phyloP scores from a whole-genome alignment of 2,797 vertebrate genomes.

The Helarctos malayanus region DNA sequence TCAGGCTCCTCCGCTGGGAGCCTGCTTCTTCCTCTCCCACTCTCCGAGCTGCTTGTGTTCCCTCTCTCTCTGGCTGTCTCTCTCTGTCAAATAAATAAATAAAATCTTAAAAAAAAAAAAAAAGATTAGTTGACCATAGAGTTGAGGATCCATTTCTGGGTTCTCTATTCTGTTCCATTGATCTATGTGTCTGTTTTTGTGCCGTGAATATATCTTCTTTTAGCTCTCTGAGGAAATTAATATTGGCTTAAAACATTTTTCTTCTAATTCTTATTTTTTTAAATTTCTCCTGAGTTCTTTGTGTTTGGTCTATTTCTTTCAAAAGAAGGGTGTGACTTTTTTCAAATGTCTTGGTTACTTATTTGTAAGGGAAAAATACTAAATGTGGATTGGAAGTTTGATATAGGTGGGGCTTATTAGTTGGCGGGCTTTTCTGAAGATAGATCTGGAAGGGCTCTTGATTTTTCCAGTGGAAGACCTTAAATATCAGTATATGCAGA shows the following conservation, averaged over 20 bases:
- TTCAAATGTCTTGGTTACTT: slow-evolving; percentile 28
- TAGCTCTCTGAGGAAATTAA: neutral
- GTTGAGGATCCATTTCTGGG: too few species aligned
- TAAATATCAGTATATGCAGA: neutral
- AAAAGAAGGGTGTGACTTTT: neutral
- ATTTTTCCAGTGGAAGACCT: neutral
- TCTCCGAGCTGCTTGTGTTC: too few species aligned
- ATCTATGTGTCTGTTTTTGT: too few species aligned
- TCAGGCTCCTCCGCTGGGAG: too few species aligned
- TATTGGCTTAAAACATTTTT: slow-evolving; percentile 20
- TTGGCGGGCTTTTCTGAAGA: neutral
- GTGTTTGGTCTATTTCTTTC: slow-evolving; percentile 9
- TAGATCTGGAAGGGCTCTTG: neutral
- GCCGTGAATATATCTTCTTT: neutral
- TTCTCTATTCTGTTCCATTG: too few species aligned
- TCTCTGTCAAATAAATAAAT: too few species aligned
- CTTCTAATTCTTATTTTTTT: neutral
- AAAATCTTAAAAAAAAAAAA: too few species aligned
- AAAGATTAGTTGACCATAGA: too few species aligned
- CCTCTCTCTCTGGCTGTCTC: too few species aligned
- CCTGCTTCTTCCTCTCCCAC: too few species aligned
- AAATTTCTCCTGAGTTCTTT: neutral
- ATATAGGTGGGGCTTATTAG: neutral
- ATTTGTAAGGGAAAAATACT: slow-evolving; percentile 11
- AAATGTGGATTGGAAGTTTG: neutral